Conservation (phyloP, 2,797 vertebrate genomes). For the Anguilla obscura region DNA sequence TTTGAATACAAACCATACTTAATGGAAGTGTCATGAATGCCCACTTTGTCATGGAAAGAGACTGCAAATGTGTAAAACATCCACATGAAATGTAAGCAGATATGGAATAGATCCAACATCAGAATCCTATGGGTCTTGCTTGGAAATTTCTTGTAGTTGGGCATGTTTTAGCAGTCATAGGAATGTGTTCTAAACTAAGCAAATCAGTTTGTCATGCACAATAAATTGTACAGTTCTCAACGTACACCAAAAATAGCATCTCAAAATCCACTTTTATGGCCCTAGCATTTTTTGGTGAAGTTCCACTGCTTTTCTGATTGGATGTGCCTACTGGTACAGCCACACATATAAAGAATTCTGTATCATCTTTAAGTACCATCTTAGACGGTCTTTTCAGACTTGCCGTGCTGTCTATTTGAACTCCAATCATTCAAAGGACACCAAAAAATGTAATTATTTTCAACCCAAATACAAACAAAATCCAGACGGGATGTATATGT, state of each 20-base stretch:
- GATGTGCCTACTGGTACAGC: neutral
- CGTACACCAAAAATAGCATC: neutral
- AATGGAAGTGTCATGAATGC: neutral
- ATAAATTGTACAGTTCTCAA: neutral
- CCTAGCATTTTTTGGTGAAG: neutral
- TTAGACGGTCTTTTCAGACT: neutral
- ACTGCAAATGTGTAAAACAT: neutral
- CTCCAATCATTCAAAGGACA: neutral
- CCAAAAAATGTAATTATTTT: too few relatives aligned
- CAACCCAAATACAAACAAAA: too few relatives aligned
- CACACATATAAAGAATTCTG: neutral
- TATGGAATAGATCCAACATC: neutral
- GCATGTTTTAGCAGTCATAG: neutral
- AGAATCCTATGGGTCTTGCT: neutral
- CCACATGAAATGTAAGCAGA: neutral
- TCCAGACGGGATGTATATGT: too few relatives aligned
- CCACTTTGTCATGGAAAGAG: neutral
- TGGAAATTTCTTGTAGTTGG: neutral
- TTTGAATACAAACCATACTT: slow-evolving; percentile 45
- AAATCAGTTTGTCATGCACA: neutral
- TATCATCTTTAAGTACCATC: neutral
- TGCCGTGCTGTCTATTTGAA: neutral
- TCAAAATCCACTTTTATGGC: neutral
- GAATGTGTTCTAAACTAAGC: neutral
- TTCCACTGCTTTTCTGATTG: neutral